Evolutionary conservation across 2,113 vertebrate genomes (phyloP), one percentile per base, ranked within the genome.

Genomic region (Paradisaea rubra): DNA sequence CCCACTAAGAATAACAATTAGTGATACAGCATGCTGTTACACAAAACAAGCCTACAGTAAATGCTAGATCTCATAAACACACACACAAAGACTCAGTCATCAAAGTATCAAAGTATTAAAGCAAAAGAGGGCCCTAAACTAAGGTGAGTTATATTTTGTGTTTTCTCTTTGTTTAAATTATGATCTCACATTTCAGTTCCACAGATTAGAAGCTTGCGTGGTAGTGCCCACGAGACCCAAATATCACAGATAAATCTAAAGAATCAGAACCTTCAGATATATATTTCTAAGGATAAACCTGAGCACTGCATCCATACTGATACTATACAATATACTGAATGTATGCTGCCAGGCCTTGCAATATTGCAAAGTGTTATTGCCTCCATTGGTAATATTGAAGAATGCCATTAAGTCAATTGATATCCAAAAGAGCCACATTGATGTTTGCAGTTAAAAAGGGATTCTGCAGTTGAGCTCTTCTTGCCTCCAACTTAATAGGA

Each of bases 1-100:
- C n/a, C 45, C 73, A 69, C 81, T 39, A 84, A 74, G 94, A 97
- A 95, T 96, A 96, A 86, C 92, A 96, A 84, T 91, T 44, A 73
- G 56, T 88, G 90, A 28, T 42, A 72, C 79, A 93, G 52, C 81
- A 76, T 86, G 54, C 91, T 95, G 47, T 84, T 94, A 64, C 86
- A 69, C 61, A 93, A 84, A 89, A 71, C 27, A 87, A 85, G 41
- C 31, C 41, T 49, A 56, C 53, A 69, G 42, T 60, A 87, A 89
- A 64, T 45, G 15, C n/a, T 57, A 77, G 13, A 47, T 52, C 41
- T 57, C 31, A 84, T 14, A 25, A 44, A 78, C 8, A 35, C 2
- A 69, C 35, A 66, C 5, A 59, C 6, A 63, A 25, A 63, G 68
- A 50, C 31, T 37, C 11, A 15, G 15, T 70, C 28, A 77, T 41